Evolutionary conservation across 2,797 vertebrate species (phyloP), one percentile per base, ranked within the genome.

Genomic region (Channa striata): DNA sequence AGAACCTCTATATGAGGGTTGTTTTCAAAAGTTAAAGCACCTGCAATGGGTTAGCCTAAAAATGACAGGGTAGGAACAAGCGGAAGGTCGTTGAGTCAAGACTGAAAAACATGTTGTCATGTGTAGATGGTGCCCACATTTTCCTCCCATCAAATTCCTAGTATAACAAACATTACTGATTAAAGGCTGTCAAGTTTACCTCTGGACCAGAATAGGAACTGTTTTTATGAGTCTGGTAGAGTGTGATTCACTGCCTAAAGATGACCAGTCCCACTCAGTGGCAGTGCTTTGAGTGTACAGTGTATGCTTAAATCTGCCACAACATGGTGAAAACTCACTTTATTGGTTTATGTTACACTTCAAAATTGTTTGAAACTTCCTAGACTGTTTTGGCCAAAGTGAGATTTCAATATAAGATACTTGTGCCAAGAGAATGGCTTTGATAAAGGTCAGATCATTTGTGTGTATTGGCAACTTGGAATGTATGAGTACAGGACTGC

Each of bases 361-460:
- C 6, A 63, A 65, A 53, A 25, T 11, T 12, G 48, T 68, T 19
- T 37, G 72, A 71, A 14, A 54, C 78, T 36, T 48, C 10, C 54
- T 36, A 37, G 57, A 83, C 74, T 50, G 34, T 65, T 68, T 57
- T 62, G 16, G 44, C 36, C 44, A 33, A 20, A 49, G 43, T 30
- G 50, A 70, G 48, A 68, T 72, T 67, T 72, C 39, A 57, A 19
- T 63, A 60, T 64, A 47, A 64, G 48, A 59, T 54, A 48, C 34
- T 21, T 9, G 16, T 50, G 59, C 68, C 64, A 72, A 52, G 51
- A 57, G 71, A 51, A 19, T 46, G 46, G 74, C 48, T 67, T 65
- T 76, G 12, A 14, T 37, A 39, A 74, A 78, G 66, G 47, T 53
- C 61, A 63, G 37, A 56, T 73, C 78, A 49, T 80, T 74, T 78